Base-by-base conservation (phyloP, 2,888 invertebrate species). In the Parnassius orleans region DNA sequence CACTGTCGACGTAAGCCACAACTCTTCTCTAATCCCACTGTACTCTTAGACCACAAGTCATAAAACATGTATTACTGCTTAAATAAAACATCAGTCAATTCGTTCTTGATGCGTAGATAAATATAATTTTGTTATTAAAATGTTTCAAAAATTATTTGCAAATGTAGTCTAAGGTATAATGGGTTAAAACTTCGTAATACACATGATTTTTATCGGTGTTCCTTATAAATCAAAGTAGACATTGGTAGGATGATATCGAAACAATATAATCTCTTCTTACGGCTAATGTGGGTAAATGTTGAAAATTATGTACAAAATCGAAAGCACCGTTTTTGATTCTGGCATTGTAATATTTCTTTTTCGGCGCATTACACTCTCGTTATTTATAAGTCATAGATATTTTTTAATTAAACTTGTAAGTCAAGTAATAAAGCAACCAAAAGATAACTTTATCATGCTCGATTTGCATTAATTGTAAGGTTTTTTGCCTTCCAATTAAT, bases 321-420 rank as follows among this genome's bases (percentile, higher is more conserved):
- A 71, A 84, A 90, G 88, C 88, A 89, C 89, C 90, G 78, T 78
- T 80, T 84, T 88, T 88, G 87, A 87, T 82, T 86, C 87, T 76
- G 74, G 81, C 76, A 73, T 75, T 74, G 62, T 79, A 81, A 81
- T 81, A 83, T 83, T 47, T 47, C 24, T 75, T 73, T 78, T 79
- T 82, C 81, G 79, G 81, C 79, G 79, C 69, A 75, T 53, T 53
- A 46, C 12, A 69, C 72, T 10, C 44, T 12, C 44, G 10, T 50
- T 15, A 51, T 10, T 15, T 7, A 33, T 24, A 24, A 24, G 3
- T 24, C 24, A 24, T 19, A 24, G 5, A 33, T 33, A 33, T 7
- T 33, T 1, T 33, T 33, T 33, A 33, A 33, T 33, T 33, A 33
- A 33, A 33, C 5, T 33, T 33, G 33, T 33, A 33, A 33, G 33